A percentile compares a stretch with the other conserved stretches of the same genome.
These are phyloP conservation scores for Augochlora pura DNA, from an alignment of 1,140 invertebrate species.

Conservation along the genomic window DNA sequence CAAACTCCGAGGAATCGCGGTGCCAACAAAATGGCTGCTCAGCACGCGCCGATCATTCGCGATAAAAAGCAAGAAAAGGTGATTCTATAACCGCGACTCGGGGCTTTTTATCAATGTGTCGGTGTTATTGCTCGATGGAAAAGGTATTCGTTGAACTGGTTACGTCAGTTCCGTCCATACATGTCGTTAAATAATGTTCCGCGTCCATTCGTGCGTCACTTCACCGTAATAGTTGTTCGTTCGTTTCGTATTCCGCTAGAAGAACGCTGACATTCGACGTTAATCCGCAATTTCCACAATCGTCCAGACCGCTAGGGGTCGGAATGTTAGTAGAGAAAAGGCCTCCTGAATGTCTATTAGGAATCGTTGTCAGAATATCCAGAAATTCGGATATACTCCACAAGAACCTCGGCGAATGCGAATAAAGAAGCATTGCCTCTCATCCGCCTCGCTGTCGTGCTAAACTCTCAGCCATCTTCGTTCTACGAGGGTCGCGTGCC, in stretches of 20 bases:
- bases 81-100: background rate
- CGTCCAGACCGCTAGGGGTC: no score
- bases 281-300: no score
- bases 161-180: background rate
- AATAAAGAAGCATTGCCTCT: conserved; percentile 35
- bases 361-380: no score
- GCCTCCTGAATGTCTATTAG: background rate
- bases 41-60: background rate
- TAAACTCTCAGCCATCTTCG: conserved; percentile 32
- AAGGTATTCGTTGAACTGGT: background rate
- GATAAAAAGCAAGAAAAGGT: background rate
- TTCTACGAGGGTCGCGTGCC: conserved; percentile 60
- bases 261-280: no score
- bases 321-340: no score
- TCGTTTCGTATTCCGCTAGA: no score
- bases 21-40: conserved; percentile 2
- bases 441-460: conserved; percentile 38
- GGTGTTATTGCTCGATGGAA: background rate
- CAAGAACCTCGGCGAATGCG: background rate
- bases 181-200: no score
- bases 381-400: background rate
- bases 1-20: conserved; percentile 12
- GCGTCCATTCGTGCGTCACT: no score
- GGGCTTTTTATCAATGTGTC: background rate
- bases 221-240: no score